Conservation (phyloP, 2,113 vertebrate species). For the Montifringilla adamsi region DNA sequence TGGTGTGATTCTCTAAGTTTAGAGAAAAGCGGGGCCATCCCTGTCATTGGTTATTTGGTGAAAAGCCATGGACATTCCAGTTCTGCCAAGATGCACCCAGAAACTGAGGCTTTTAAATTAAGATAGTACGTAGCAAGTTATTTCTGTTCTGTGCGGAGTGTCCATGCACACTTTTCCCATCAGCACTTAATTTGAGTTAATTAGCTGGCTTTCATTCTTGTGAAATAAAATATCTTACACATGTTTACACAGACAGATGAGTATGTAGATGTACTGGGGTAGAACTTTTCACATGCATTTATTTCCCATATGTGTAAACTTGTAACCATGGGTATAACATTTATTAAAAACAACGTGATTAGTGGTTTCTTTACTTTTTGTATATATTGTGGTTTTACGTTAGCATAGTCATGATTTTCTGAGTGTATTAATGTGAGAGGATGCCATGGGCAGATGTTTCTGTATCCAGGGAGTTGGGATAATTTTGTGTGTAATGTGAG, state of each 20-base stretch:
- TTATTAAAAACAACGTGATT: not conserved
- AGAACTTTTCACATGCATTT: not conserved
- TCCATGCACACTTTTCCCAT: not conserved
- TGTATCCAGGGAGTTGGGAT: not conserved
- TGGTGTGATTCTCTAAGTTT: not conserved
- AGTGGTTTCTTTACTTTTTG: not conserved
- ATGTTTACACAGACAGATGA: not conserved
- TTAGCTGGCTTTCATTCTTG: not conserved
- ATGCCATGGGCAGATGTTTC: not conserved
- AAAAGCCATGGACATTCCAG: not conserved
- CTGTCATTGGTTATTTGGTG: not conserved
- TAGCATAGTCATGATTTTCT: not conserved
- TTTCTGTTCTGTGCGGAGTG: not conserved
- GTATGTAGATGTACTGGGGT: not conserved
- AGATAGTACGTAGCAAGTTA: not conserved
- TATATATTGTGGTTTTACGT: accelerated
- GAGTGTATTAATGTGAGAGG: not conserved
- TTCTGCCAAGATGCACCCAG: not conserved
- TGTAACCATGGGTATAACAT: not conserved
- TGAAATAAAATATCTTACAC: not conserved
- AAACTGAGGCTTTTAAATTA: not conserved
- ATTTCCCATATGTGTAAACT: not conserved
- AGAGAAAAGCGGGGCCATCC: not conserved
- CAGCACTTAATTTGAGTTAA: not conserved
- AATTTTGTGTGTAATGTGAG: not conserved